A percentile compares a stretch with the other conserved stretches of the same genome.
phyloP scores from a whole-genome alignment of 2,888 invertebrate genomes.

The Rhamnusium bicolor region DNA sequence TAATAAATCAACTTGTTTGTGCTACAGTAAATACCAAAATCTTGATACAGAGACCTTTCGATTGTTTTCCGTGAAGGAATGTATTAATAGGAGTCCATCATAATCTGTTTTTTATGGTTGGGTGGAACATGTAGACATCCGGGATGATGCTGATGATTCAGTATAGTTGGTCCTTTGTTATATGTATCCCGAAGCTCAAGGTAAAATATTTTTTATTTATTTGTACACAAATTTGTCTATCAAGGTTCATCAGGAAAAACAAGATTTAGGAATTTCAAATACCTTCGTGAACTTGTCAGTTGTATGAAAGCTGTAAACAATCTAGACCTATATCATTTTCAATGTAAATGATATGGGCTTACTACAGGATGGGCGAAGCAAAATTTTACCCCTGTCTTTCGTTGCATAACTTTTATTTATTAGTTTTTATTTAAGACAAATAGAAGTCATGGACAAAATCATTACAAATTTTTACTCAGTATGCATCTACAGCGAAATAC shows the following conservation, averaged over 20 bases:
- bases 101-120: slow-evolving; percentile 1
- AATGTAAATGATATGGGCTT: too few relatives aligned
- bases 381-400: too few relatives aligned
- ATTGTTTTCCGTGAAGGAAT: slow-evolving; percentile 11
- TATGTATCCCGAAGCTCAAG: neutral
- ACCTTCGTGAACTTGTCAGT: neutral
- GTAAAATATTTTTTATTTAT: neutral
- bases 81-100: slow-evolving; percentile 19
- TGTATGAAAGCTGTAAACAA: neutral
- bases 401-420: too few relatives aligned
- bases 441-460: too few relatives aligned
- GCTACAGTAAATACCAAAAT: slow-evolving; percentile 22
- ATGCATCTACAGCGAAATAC: too few relatives aligned
- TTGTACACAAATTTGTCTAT: neutral
- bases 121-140: slow-evolving; percentile 10
- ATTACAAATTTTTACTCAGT: too few relatives aligned
- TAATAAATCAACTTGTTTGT: slow-evolving; percentile 8
- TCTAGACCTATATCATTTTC: neutral
- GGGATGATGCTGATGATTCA: slow-evolving; percentile 18
- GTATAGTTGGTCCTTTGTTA: neutral
- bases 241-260: neutral
- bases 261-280: neutral
- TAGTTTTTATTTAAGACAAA: too few relatives aligned
- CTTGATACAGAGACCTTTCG: slow-evolving; percentile 5
- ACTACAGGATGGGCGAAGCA: too few relatives aligned